These are phyloP conservation scores for Nomada goodeniana DNA, from an alignment of 2,888 invertebrate species.

Conservation along the genomic window DNA sequence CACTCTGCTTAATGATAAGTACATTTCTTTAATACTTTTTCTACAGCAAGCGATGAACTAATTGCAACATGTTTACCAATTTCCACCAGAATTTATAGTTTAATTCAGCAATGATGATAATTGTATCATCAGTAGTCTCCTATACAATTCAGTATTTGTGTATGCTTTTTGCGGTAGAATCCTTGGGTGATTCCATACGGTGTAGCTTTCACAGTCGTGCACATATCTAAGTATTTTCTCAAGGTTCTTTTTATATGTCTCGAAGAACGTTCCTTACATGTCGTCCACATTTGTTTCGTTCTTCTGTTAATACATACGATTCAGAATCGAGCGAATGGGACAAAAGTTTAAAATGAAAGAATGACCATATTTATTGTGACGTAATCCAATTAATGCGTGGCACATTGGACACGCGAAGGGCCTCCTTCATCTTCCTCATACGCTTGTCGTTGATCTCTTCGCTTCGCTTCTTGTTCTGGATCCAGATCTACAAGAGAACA, in stretches of 20 bases:
- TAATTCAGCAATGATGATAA: conserved; percentile 39
- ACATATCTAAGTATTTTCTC: conserved; percentile 49
- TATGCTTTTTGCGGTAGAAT: conserved; percentile 44
- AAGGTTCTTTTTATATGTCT: conserved; percentile 45
- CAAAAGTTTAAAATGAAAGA: conserved; percentile 71
- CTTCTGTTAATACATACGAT: conserved; percentile 62
- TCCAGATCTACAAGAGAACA: conserved; percentile 90
- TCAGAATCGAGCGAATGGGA: conserved; percentile 72
- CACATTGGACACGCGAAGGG: conserved; percentile 91
- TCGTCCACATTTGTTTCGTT: conserved; percentile 61
- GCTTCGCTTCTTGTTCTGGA: conserved; percentile 89
- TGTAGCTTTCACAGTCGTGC: conserved; percentile 55
- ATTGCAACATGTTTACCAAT: conserved; percentile 50
- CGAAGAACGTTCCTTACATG: conserved; percentile 51
- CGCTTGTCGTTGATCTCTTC: conserved; percentile 88
- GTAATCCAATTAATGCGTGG: conserved; percentile 85
- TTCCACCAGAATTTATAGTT: conserved; percentile 61
- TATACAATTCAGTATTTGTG: conserved; percentile 44
- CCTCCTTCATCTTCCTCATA: conserved; percentile 93
- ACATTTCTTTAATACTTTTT: conserved; percentile 54
- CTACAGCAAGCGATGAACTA: conserved; percentile 64
- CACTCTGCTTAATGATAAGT: conserved; percentile 67
- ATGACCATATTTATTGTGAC: conserved; percentile 73
- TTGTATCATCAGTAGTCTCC: conserved; percentile 36
- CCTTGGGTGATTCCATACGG: conserved; percentile 28